phyloP scores from a whole-genome alignment of 2,113 vertebrate genomes.

The Colinus virginianus region DNA sequence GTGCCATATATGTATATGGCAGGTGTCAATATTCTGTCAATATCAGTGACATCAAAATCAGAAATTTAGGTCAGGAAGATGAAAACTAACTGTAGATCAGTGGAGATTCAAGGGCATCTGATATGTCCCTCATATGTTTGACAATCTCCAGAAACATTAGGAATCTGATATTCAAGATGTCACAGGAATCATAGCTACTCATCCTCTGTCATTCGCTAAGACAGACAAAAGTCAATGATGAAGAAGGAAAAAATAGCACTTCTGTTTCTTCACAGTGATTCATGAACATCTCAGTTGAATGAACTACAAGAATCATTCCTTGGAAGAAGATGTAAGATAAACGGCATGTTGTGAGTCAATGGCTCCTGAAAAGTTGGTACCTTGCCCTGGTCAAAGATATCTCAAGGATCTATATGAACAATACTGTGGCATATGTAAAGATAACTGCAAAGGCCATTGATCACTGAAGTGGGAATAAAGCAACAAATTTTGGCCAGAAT shows the following conservation, averaged over 20 bases:
- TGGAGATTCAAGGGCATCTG: not conserved
- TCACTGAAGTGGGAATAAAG: not conserved
- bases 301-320: not conserved
- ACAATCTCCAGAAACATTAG: not conserved
- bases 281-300: not conserved
- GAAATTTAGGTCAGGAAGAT: not conserved
- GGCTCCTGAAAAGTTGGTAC: not conserved
- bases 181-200: not conserved
- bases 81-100: not conserved
- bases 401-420: not conserved
- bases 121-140: not conserved
- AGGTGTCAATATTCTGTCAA: not conserved
- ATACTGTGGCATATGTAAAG: no score
- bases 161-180: not conserved
- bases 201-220: not conserved
- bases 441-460: not conserved
- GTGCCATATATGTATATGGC: not conserved
- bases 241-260: not conserved
- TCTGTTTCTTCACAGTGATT: not conserved
- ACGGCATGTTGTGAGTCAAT: not conserved
- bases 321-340: not conserved
- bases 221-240: not conserved
- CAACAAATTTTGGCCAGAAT: not conserved
- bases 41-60: not conserved
- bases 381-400: not conserved